These are phyloP conservation scores for Malthinus flaveolus DNA, from an alignment of 2,888 invertebrate species.

Conservation along the genomic window DNA sequence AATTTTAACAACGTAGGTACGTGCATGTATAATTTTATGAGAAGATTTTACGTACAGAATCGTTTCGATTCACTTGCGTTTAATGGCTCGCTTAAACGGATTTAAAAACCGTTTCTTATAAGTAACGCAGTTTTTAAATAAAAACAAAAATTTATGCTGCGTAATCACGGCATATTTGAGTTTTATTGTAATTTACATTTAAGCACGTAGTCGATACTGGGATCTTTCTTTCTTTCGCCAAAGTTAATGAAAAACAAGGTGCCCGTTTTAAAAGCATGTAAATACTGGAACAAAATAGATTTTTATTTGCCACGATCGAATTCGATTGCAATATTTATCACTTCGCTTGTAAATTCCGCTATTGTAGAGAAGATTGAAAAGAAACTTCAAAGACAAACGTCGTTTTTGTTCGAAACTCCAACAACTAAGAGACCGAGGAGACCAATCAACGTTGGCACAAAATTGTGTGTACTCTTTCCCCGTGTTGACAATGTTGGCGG, in stretches of 20 bases:
- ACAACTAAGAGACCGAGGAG: constrained; percentile 35
- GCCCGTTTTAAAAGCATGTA: constrained; percentile 8
- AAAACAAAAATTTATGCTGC: constrained; percentile 17
- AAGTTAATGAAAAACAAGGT: background rate
- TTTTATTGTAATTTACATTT: constrained; percentile 24
- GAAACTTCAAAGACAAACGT: constrained; percentile 54
- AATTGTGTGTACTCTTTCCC: constrained; percentile 46
- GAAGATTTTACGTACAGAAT: constrained; percentile 27
- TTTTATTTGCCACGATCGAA: background rate
- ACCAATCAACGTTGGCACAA: constrained; percentile 51
- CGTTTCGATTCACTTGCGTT: constrained; percentile 30
- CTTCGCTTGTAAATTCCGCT: constrained; percentile 49
- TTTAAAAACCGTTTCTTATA: constrained; percentile 23
- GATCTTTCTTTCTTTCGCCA: background rate
- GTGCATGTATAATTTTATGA: constrained; percentile 34
- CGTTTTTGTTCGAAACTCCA: constrained; percentile 45
- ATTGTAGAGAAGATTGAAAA: constrained; percentile 46
- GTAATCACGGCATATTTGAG: constrained; percentile 21
- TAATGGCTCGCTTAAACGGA: constrained; percentile 32
- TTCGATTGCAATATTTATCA: background rate
- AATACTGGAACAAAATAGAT: constrained; percentile 11
- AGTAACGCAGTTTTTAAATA: constrained; percentile 24
- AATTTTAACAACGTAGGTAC: constrained; percentile 26
- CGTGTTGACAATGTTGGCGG: constrained; percentile 54
- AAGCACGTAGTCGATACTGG: constrained; percentile 25